These are phyloP conservation scores for Lepeophtheirus salmonis DNA, from an alignment of 1,140 invertebrate genomes.

Conservation along the genomic window DNA sequence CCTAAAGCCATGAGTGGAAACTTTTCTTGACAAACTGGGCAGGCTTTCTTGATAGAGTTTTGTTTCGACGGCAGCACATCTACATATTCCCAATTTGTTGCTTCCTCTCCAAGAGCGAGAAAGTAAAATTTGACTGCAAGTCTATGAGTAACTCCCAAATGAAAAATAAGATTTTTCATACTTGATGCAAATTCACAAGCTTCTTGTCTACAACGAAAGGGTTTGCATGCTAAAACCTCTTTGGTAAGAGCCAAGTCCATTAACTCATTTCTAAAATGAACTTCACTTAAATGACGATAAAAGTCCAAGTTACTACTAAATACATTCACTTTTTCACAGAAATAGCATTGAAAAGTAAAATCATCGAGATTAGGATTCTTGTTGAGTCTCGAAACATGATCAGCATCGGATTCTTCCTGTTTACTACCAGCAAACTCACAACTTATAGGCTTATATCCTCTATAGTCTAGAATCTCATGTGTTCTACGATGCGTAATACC, in stretches of 20 bases:
- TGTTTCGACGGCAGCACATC: neutral
- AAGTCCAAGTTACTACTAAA: neutral
- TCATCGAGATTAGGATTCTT: neutral
- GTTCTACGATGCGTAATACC: constrained; percentile 2
- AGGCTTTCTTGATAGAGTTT: neutral
- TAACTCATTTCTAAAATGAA: constrained; percentile 6
- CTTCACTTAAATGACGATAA: neutral
- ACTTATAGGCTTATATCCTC: neutral
- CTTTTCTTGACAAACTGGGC: neutral
- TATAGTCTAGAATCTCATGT: neutral
- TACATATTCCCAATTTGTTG: neutral
- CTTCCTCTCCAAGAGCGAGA: neutral
- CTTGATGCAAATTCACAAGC: neutral
- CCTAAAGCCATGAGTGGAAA: neutral
- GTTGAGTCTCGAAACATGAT: neutral
- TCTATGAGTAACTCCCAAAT: constrained; percentile 6
- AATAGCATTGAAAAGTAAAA: neutral
- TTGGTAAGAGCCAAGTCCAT: neutral
- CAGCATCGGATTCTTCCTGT: neutral
- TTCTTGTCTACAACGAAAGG: constrained; percentile 3
- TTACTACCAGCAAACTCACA: too few species aligned
- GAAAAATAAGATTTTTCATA: constrained; percentile 1
- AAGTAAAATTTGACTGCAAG: constrained; percentile 6
- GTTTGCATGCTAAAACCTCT: neutral
- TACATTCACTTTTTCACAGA: neutral